Evolutionary conservation across 37 sponge, comb jelly and placozoan species (phyloP).

Genomic region (Corticium candelabrum): DNA sequence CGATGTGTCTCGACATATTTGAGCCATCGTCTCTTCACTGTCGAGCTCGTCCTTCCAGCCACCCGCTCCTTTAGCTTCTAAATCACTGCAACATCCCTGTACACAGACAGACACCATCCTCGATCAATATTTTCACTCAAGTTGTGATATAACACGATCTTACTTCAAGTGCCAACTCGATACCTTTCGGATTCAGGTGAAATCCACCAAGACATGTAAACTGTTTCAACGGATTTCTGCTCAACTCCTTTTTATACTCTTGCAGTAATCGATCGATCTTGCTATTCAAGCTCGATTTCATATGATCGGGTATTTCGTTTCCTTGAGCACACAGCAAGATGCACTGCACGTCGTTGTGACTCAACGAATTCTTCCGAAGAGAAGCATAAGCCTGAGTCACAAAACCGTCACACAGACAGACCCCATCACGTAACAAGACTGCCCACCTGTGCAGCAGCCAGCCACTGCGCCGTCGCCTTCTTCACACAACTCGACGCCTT

Average conservation of each 20-base stretch:
- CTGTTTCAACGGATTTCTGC: conserved; percentile 10
- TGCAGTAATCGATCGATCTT: conserved; percentile 56
- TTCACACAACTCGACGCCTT: conserved; percentile 12
- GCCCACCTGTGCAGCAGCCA: conserved; percentile 67
- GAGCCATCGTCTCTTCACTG: conserved; percentile 37
- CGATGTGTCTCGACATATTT: neutral
- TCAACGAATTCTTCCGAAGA: conserved; percentile 18
- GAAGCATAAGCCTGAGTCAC: neutral
- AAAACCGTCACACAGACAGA: neutral
- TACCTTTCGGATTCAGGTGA: conserved; percentile 52
- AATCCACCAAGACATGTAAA: conserved; percentile 53
- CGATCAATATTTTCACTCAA: neutral
- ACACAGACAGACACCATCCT: neutral
- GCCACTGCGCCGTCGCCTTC: conserved; percentile 52
- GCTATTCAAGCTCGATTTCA: conserved; percentile 30
- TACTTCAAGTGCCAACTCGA: conserved; percentile 52
- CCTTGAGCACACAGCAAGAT: conserved; percentile 28
- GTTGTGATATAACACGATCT: neutral
- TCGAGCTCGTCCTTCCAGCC: conserved; percentile 22
- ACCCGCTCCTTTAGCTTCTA: conserved; percentile 59
- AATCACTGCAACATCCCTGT: conserved; percentile 64
- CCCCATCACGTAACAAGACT: neutral
- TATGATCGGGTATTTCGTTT: conserved; percentile 33
- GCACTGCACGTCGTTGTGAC: conserved; percentile 53
- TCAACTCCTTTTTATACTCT: conserved; percentile 35